These are phyloP conservation scores for Heteropelma amictum DNA, from an alignment of 2,888 invertebrate genomes.

Conservation along the genomic window DNA sequence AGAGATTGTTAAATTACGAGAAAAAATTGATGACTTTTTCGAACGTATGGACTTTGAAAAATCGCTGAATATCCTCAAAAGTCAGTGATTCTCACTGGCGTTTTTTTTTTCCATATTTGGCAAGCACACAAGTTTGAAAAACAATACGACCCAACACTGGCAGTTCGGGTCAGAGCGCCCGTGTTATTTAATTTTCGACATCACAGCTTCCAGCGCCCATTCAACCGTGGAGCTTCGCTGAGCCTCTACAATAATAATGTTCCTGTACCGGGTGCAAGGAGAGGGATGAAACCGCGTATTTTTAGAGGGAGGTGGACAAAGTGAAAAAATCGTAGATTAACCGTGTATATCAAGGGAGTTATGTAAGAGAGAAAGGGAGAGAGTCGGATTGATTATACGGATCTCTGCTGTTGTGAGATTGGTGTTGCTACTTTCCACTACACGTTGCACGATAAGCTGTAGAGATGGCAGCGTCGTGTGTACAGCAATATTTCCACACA, in stretches of 20 bases:
- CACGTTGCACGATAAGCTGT: conserved; percentile 39
- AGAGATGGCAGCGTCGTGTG: conserved; percentile 42
- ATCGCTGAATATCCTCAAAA: too few species aligned
- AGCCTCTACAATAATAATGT: conserved; percentile 53
- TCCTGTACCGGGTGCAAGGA: conserved; percentile 10
- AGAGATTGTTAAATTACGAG: too few species aligned
- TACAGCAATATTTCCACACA: conserved; percentile 40
- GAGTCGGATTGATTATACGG: conserved; percentile 48
- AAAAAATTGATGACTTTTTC: too few species aligned
- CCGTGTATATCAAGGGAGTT: not conserved
- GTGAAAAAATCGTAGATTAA: conserved; percentile 5
- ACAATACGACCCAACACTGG: too few species aligned
- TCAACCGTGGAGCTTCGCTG: conserved; percentile 43
- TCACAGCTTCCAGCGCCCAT: conserved; percentile 40
- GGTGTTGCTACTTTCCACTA: conserved; percentile 20
- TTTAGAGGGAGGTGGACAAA: not conserved
- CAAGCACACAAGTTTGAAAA: too few species aligned
- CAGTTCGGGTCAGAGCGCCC: conserved; percentile 9
- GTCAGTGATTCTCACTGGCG: too few species aligned
- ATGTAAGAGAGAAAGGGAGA: not conserved
- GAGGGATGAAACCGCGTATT: conserved; percentile 12
- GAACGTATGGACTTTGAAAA: too few species aligned
- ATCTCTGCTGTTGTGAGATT: conserved; percentile 31
- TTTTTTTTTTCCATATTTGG: too few species aligned
- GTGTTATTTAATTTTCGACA: conserved; percentile 48